phyloP scores from a whole-genome alignment of 2,113 vertebrate species.

The Scomber colias region DNA sequence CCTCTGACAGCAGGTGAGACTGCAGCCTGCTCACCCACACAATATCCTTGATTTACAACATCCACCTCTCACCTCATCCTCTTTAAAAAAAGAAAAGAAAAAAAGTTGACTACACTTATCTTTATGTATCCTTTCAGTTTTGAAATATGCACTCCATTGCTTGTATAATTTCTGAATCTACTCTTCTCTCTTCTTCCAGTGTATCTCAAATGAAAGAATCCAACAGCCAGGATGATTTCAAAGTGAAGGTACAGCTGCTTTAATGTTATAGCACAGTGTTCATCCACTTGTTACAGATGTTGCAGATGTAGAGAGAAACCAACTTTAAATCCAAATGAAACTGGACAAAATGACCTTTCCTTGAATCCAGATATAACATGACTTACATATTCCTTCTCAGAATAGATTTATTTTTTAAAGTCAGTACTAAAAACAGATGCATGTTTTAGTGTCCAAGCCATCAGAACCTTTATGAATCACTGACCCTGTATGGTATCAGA shows the following conservation, averaged over 20 bases:
- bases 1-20: conserved; percentile 93
- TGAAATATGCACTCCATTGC: background rate
- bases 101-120: background rate
- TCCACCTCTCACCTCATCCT: background rate
- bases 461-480: background rate
- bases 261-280: background rate
- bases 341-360: background rate
- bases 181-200: conserved; percentile 72
- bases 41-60: background rate
- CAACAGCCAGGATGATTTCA: conserved; percentile 97
- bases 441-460: background rate
- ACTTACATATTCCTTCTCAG: background rate
- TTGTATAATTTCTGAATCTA: background rate
- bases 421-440: background rate
- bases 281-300: background rate
- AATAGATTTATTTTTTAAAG: background rate
- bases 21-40: background rate
- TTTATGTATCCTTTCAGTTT: background rate
- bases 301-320: background rate
- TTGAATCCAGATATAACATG: background rate
- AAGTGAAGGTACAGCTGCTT: conserved; percentile 87
- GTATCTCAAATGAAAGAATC: conserved; percentile 94
- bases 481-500: background rate
- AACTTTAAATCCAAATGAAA: background rate
- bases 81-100: background rate